phyloP scores from a whole-genome alignment of 2,797 vertebrate species.

The Hoplostethus mediterraneus region DNA sequence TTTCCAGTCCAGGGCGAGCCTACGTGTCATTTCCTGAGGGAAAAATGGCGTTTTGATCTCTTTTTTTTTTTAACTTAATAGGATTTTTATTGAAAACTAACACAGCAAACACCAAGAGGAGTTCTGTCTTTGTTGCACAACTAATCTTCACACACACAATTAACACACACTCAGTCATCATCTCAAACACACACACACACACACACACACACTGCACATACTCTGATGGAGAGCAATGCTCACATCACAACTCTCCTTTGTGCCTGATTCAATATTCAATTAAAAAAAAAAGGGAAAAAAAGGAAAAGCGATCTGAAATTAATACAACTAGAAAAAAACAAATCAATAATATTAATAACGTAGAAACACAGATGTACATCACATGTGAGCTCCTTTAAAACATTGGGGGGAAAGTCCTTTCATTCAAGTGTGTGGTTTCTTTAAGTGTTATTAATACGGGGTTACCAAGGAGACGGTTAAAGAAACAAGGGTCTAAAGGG shows the following conservation, averaged over 20 bases:
- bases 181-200: constrained; percentile 17
- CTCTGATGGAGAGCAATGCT: not conserved
- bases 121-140: constrained; percentile 39
- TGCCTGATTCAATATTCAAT: constrained; percentile 17
- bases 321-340: constrained; percentile 27
- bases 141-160: constrained; percentile 22
- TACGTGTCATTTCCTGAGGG: constrained; percentile 35
- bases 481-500: constrained; percentile 14
- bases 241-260: not conserved
- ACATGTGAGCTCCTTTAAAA: constrained; percentile 2
- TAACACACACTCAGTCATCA: constrained; percentile 29
- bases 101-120: constrained; percentile 46
- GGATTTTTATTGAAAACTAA: constrained; percentile 36
- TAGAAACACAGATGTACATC: constrained; percentile 1
- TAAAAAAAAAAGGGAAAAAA: constrained; percentile 11
- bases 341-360: constrained; percentile 20
- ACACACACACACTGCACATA: not conserved
- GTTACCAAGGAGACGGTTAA: not conserved
- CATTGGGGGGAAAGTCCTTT: not conserved
- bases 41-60: constrained; percentile 46
- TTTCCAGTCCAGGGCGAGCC: not conserved
- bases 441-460: not conserved
- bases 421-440: constrained; percentile 22
- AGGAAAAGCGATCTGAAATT: not conserved
- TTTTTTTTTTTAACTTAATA: constrained; percentile 26